phyloP scores from a whole-genome alignment of 2,113 vertebrate genomes.

The Nanorana parkeri region DNA sequence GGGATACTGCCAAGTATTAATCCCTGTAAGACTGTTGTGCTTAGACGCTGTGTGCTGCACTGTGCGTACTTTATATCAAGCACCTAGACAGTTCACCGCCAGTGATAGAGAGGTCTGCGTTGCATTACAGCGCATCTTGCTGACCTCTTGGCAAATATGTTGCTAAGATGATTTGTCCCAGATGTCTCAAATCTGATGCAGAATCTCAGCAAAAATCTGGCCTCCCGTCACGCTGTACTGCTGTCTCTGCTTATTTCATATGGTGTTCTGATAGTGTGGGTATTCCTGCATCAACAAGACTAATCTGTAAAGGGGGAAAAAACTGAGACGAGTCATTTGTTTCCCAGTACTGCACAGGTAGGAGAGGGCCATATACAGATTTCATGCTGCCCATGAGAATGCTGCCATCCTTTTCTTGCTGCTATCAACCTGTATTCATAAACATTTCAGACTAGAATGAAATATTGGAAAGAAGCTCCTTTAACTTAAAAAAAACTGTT shows the following conservation, averaged over 20 bases:
- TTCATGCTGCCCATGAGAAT: too few species aligned
- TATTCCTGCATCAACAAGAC: not conserved
- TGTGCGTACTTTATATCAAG: not conserved
- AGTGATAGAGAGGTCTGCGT: not conserved
- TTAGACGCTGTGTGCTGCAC: not conserved
- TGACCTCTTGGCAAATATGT: not conserved
- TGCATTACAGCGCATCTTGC: not conserved
- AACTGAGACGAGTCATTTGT: not conserved
- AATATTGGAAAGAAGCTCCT: too few species aligned
- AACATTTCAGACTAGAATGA: too few species aligned
- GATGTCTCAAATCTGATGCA: not conserved
- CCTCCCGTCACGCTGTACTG: not conserved
- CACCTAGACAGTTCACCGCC: not conserved
- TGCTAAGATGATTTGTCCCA: conserved; percentile 5
- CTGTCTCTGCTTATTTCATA: not conserved
- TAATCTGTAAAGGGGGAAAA: not conserved
- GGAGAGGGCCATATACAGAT: too few species aligned
- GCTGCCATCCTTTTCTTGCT: too few species aligned
- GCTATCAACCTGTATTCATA: too few species aligned
- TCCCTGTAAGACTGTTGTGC: not conserved
- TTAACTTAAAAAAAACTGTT: too few species aligned
- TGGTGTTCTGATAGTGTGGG: not conserved
- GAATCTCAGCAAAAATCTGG: too few species aligned
- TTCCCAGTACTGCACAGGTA: not conserved
- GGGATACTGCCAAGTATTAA: not conserved